A percentile compares a stretch with the other conserved stretches of the same genome.
Evolutionary conservation across 2,888 invertebrate genomes (phyloP).

Genomic region (Scrobipalpa atriplicella): DNA sequence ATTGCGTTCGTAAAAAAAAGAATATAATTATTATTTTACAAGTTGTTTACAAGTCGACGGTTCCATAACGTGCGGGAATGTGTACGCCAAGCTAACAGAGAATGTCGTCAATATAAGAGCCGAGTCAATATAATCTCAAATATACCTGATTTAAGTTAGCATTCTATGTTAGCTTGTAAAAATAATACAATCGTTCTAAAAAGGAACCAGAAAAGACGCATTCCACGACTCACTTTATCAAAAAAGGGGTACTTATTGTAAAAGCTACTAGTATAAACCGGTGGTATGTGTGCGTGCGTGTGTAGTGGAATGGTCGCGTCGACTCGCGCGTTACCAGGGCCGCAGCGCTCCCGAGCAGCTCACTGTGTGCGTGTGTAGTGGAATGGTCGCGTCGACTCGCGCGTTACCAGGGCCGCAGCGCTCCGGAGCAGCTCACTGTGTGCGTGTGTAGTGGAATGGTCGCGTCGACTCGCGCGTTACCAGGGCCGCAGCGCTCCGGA

Average conservation of each 20-base stretch:
- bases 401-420: constrained; percentile 42
- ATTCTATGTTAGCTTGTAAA: constrained; percentile 21
- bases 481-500: constrained; percentile 40
- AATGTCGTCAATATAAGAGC: constrained; percentile 11
- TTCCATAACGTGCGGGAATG: constrained; percentile 34
- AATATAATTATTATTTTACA: constrained; percentile 69
- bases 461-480: constrained; percentile 38
- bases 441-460: constrained; percentile 23
- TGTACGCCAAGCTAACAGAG: constrained; percentile 29
- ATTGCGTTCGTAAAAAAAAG: constrained; percentile 72
- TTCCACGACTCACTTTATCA: constrained; percentile 15
- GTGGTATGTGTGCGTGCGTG: constrained; percentile 26
- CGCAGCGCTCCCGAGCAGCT: too few species aligned
- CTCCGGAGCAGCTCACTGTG: too few species aligned
- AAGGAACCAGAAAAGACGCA: constrained; percentile 14
- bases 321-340: constrained; percentile 42
- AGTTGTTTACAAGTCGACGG: constrained; percentile 52
- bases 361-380: background rate
- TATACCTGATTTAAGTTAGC: background rate
- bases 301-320: constrained; percentile 26
- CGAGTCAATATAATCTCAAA: background rate
- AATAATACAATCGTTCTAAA: constrained; percentile 12
- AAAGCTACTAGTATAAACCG: constrained; percentile 17
- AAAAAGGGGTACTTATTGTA: background rate
- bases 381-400: constrained; percentile 32